Percentiles rank a stretch among this genome's conserved stretches.
Conservation (phyloP, 2,113 vertebrate genomes). For the Apteryx mantelli region DNA sequence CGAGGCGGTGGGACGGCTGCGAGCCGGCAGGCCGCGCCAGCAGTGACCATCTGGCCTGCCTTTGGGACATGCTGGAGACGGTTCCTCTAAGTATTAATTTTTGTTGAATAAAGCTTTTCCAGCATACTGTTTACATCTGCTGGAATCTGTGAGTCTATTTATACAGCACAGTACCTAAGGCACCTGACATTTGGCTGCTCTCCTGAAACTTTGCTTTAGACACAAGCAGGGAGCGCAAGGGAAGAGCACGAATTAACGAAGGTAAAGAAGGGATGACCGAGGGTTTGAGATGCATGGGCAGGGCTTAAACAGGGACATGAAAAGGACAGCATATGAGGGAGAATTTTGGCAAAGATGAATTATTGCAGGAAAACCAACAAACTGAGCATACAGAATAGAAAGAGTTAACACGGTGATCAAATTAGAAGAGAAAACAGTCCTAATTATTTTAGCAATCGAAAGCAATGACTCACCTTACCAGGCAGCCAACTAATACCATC, state of each 20-base stretch:
- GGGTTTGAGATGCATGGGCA: background rate
- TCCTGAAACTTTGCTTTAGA: background rate
- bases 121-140: background rate
- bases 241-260: background rate
- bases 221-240: background rate
- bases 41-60: background rate
- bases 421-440: background rate
- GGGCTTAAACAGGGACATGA: background rate
- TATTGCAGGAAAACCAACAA: background rate
- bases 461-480: slow-evolving; percentile 38
- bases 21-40: background rate
- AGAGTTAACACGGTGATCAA: background rate
- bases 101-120: slow-evolving; percentile 12
- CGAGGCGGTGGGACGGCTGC: background rate
- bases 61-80: background rate
- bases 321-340: background rate
- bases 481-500: background rate
- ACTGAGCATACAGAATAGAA: background rate
- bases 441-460: slow-evolving; percentile 25
- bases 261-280: background rate
- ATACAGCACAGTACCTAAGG: background rate
- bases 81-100: background rate
- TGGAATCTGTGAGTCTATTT: background rate
- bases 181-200: background rate
- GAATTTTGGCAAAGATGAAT: background rate